Evolutionary conservation across 37 sponge, comb jelly and placozoan species (phyloP).

Genomic region (Axinella damicornis): DNA sequence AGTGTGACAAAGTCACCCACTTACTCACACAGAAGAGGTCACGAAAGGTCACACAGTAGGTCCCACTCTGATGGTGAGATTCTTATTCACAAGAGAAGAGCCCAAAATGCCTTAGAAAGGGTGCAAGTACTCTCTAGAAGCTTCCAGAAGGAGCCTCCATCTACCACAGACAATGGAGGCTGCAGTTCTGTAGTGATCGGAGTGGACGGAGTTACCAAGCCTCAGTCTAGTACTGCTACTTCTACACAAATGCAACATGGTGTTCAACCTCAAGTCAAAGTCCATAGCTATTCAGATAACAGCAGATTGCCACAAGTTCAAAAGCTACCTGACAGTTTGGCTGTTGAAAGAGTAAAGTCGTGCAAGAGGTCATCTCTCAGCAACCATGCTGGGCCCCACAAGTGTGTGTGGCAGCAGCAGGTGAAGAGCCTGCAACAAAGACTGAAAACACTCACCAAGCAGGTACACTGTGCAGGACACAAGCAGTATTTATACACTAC

Average conservation of each 20-base stretch:
- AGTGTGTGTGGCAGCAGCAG: background rate
- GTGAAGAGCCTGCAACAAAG: constrained; percentile 15
- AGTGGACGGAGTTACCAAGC: too few species aligned
- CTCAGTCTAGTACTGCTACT: too few species aligned
- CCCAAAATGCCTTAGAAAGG: constrained; percentile 2
- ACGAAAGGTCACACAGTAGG: background rate
- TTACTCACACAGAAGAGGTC: too few species aligned
- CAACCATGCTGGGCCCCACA: background rate
- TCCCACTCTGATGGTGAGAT: background rate
- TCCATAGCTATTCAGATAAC: background rate
- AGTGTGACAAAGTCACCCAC: background rate
- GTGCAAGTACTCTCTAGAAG: constrained; percentile 2
- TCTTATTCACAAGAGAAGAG: background rate
- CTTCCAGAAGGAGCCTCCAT: background rate
- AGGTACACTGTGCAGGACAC: constrained; percentile 6
- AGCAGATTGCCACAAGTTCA: too few species aligned
- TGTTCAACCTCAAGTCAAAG: background rate
- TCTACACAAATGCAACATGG: background rate
- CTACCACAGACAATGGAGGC: background rate
- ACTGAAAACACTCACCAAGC: constrained; percentile 1
- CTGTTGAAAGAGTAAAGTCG: too few species aligned
- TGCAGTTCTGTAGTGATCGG: too few species aligned
- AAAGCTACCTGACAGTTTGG: too few species aligned
- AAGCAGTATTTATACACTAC: too few species aligned
- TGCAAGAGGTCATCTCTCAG: too few species aligned